Evolutionary conservation across 2,113 vertebrate genomes (phyloP).

Genomic region (Mesoclemmys tuberculata): DNA sequence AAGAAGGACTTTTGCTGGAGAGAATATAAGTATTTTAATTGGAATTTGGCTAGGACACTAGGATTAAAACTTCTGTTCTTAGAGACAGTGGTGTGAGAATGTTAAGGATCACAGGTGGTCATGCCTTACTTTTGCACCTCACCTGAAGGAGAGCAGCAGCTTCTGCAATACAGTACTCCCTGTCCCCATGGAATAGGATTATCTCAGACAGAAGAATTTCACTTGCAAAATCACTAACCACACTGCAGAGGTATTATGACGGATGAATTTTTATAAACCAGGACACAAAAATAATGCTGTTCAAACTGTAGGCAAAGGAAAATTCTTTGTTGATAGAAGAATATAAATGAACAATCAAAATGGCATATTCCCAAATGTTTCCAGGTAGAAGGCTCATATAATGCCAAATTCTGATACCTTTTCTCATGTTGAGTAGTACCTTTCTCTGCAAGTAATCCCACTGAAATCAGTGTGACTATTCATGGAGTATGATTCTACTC

Average conservation of each 20-base stretch:
- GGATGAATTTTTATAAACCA: neutral
- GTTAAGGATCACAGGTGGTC: neutral
- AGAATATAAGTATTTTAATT: neutral
- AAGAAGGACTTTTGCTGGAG: neutral
- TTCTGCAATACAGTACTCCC: neutral
- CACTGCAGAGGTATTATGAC: neutral
- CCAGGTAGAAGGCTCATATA: neutral
- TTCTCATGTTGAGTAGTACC: neutral
- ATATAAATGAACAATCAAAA: neutral
- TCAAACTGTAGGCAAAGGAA: neutral
- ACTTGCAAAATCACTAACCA: neutral
- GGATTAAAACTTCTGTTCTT: neutral
- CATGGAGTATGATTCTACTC: neutral
- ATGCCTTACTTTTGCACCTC: neutral
- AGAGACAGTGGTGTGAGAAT: neutral
- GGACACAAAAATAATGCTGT: neutral
- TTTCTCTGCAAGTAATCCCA: neutral
- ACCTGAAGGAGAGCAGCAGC: neutral
- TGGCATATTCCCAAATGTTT: neutral
- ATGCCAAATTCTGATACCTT: neutral
- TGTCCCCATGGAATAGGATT: neutral
- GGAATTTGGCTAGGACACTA: neutral
- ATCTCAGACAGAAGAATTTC: neutral
- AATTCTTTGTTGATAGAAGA: neutral
- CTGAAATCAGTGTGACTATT: slow-evolving; percentile 2